Conservation (phyloP, 2,113 vertebrate genomes). For the Pelobates fuscus region DNA sequence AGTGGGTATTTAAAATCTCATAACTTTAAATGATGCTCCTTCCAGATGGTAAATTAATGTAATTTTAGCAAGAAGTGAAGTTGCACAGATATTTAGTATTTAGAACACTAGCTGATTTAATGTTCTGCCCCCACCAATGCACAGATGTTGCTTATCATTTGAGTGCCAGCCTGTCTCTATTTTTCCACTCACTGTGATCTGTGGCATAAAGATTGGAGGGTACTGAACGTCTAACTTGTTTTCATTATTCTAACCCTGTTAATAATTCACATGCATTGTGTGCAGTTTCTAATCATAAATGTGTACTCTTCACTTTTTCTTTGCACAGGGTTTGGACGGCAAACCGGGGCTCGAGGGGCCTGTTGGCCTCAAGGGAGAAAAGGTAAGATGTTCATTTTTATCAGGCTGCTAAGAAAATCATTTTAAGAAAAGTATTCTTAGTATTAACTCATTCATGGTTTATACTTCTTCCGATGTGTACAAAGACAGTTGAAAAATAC, state of each 20-base stretch:
- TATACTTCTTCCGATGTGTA: background rate
- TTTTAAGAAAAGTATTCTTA: background rate
- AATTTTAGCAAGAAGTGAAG: conserved; percentile 77
- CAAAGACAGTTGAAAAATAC: no score
- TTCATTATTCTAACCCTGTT: conserved; percentile 34
- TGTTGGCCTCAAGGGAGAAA: conserved; percentile 81
- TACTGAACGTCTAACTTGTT: conserved; percentile 27
- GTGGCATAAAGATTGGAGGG: conserved; percentile 58
- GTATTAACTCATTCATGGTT: background rate
- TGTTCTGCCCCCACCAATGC: conserved; percentile 64
- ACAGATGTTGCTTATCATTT: conserved; percentile 72
- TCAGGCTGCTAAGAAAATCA: conserved; percentile 24
- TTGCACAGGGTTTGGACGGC: conserved; percentile 82
- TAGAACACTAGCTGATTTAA: conserved; percentile 68
- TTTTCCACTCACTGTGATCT: conserved; percentile 61
- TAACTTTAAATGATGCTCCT: conserved; percentile 72
- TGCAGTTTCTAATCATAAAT: conserved; percentile 33
- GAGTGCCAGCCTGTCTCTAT: conserved; percentile 63
- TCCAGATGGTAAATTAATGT: conserved; percentile 81
- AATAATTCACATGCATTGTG: conserved; percentile 48
- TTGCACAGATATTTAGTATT: conserved; percentile 73
- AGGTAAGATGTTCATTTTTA: conserved; percentile 69
- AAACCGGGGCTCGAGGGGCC: conserved; percentile 75
- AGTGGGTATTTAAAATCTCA: conserved; percentile 75
- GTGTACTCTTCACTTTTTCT: conserved; percentile 56